Evolutionary conservation across 2,888 invertebrate genomes (phyloP), one percentile per base, ranked within the genome.

Genomic region (Periphyllus acericola): DNA sequence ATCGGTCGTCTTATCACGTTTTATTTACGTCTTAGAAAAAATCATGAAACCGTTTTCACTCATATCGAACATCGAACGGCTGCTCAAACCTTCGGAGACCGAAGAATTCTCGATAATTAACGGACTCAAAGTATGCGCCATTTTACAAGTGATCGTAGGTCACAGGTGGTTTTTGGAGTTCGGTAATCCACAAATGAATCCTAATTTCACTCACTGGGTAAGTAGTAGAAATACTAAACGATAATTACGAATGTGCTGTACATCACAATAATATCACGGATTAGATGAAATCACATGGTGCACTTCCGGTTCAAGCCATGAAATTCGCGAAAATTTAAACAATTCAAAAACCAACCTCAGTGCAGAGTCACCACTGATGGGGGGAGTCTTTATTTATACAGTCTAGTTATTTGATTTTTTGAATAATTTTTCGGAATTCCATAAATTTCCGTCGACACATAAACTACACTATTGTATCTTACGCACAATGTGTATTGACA

Each of bases 21-120:
- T 32, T 29, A 1, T 17, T 74, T 36, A 11, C 55, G 8, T 78
- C n/a, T 46, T 32, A 89, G 89, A 89, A 87, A 36, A 81, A 79
- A 0, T 85, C 21, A 68, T 89, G 74, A 89, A 86, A 80, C 89
- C 89, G 3, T 89, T 89, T 75, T 89, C 89, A 11, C 74, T 85
- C 14, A 80, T 89, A 25, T 89, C 89, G 32, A 89, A 89, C 36
- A 34, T 89, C 8, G 89, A 89, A 81, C 60, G 86, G 60, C 87
- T 89, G 8, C 3, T 85, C 52, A 86, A 85, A 71, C 85, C 85
- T 3, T 81, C 85, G 8, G 81, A 87, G 5, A 68, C 52, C 32
- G 87, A 84, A 11, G 89, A 89, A 29, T 89, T 89, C 81, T 85
- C 89, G 21, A 81, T 89, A 74, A 76, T 89, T 1, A 85, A 89